A percentile compares a stretch with the other conserved stretches of the same genome.
These are phyloP conservation scores for Temnothorax curvispinosus DNA, from an alignment of 1,140 invertebrate genomes.

Conservation along the genomic window DNA sequence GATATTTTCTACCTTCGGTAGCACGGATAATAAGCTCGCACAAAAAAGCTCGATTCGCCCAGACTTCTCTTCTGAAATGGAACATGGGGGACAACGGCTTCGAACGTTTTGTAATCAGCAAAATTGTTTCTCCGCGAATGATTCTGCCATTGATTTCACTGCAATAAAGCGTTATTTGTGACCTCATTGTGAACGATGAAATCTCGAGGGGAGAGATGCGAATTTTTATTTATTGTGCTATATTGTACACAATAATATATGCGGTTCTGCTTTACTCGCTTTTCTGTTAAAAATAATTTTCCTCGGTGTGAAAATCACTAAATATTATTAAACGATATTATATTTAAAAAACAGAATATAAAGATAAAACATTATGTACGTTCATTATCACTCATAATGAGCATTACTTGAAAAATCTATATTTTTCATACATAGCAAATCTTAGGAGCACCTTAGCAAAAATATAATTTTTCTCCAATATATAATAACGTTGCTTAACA, in stretches of 20 bases:
- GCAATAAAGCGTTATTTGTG: neutral
- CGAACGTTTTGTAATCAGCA: slow-evolving; percentile 4
- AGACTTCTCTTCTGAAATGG: slow-evolving; percentile 56
- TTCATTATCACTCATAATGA: neutral
- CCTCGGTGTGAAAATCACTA: neutral
- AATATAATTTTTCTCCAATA: slow-evolving; percentile 14
- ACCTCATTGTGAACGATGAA: neutral
- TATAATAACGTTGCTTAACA: slow-evolving; percentile 17
- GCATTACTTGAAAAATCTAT: neutral
- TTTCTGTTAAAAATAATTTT: neutral
- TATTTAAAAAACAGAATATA: neutral
- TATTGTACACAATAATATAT: neutral
- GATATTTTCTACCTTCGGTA: slow-evolving; percentile 34
- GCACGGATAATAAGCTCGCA: slow-evolving; percentile 50
- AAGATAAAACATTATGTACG: neutral
- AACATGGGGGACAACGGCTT: slow-evolving; percentile 50
- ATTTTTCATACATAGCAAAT: neutral
- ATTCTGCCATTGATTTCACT: neutral
- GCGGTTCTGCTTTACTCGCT: neutral
- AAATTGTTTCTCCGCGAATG: slow-evolving; percentile 1
- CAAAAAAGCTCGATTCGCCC: slow-evolving; percentile 60
- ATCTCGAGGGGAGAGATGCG: neutral
- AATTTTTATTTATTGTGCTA: neutral
- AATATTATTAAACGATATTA: neutral
- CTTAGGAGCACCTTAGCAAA: neutral